Evolutionary conservation across 2,113 vertebrate species (phyloP), one percentile per base, ranked within the genome.

Genomic region (Craseonycteris thonglongyai): DNA sequence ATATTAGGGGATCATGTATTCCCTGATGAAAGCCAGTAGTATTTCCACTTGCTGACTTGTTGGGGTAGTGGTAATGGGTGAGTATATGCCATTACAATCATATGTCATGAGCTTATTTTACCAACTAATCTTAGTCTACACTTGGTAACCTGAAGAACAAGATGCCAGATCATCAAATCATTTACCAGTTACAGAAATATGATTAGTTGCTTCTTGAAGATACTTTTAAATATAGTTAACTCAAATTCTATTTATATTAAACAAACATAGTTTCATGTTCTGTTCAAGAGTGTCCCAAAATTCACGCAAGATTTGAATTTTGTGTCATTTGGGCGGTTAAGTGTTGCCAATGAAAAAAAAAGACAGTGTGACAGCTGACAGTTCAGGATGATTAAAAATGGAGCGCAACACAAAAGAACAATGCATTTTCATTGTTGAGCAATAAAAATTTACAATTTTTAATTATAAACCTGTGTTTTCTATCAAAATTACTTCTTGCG

Each of bases 11-110:
- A 47, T 61, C 2, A 18, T 28, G 59, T 35, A 71, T 42, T 66
- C 19, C 5, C 5, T 33, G 16, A 38, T 38, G 4, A 82, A 85
- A 91, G 19, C 6, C n/a, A 49, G 35, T 0, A 69, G 35, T 35
- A 69, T 7, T n/a, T 92, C 4, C 22, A n/a, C 19, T 59, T 13
- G 1, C 40, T 28, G 9, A n/a, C 19, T 59, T 13, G 1, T 45
- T 28, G 9, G 21, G 28, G 0, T 58, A 7, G 40, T 69, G 3
- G 1, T n/a, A 51, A 8, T 24, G 4, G 1, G 16, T 7, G 4
- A 9, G 0, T 33, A 54, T 24, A 59, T 35, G 15, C 15, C 30
- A 28, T 90, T 76, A 75, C 16, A 83, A 21, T 1, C 7, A 80
- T 19, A 65, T 74, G 2, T 54, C 16, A 61, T 28, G 1, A 68